phyloP scores from a whole-genome alignment of 2,888 invertebrate species.

The Ephialtes manifestator region DNA sequence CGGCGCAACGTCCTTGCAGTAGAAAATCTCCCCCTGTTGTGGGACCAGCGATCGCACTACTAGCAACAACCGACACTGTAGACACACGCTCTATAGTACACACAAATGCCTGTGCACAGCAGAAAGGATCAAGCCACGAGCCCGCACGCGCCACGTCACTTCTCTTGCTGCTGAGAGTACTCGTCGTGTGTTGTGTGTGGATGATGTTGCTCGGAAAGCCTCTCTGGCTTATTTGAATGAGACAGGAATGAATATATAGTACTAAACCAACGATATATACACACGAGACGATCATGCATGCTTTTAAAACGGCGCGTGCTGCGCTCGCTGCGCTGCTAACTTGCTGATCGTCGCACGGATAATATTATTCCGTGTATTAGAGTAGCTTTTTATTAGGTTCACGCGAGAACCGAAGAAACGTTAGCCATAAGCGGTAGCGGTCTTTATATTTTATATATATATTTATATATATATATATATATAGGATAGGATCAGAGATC shows the following conservation, averaged over 20 bases:
- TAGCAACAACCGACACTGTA: background rate
- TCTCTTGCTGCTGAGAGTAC: constrained; percentile 56
- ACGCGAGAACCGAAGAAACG: constrained; percentile 24
- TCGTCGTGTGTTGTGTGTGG: constrained; percentile 48
- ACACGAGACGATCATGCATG: constrained; percentile 70
- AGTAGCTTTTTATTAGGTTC: constrained; percentile 27
- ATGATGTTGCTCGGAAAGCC: constrained; percentile 60
- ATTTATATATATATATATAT: background rate
- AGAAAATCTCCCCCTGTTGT: constrained; percentile 19
- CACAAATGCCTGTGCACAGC: constrained; percentile 24
- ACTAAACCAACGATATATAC: constrained; percentile 17
- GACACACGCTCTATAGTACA: constrained; percentile 6
- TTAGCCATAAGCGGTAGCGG: constrained; percentile 7
- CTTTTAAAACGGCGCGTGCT: constrained; percentile 43
- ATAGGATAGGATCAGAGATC: background rate
- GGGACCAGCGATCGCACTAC: constrained; percentile 23
- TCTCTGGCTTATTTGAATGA: constrained; percentile 69
- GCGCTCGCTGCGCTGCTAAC: constrained; percentile 25
- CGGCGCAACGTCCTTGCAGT: constrained; percentile 21
- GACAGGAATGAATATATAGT: constrained; percentile 60
- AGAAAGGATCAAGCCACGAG: constrained; percentile 63
- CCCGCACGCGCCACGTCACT: constrained; percentile 69
- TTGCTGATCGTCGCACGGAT: constrained; percentile 67
- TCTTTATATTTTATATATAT: background rate
- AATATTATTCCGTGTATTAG: constrained; percentile 55